A percentile compares a stretch with the other conserved stretches of the same genome.
Evolutionary conservation across 2,797 vertebrate species (phyloP).

Genomic region (Melanitta fusca): DNA sequence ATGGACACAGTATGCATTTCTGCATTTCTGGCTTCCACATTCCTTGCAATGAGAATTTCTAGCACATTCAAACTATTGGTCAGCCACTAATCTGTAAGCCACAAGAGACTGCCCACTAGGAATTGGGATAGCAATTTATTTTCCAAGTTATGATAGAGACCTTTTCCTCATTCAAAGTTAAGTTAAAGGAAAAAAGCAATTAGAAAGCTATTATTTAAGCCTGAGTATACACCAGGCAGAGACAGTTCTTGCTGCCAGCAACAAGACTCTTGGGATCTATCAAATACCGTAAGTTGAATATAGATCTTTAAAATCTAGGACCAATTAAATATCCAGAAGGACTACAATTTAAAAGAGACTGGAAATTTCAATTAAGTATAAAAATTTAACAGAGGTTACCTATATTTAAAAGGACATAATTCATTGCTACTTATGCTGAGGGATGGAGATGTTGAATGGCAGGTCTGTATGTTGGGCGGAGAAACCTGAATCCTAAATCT

Average conservation of each 20-base stretch:
- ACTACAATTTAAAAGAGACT: slow-evolving; percentile 14
- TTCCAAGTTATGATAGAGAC: slow-evolving; percentile 30
- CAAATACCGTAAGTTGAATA: slow-evolving; percentile 31
- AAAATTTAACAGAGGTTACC: slow-evolving; percentile 31
- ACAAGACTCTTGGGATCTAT: neutral
- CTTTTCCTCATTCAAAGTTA: slow-evolving; percentile 37
- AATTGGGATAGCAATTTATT: slow-evolving; percentile 29
- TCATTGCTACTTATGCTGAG: neutral
- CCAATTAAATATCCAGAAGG: slow-evolving; percentile 46
- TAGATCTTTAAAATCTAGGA: slow-evolving; percentile 46
- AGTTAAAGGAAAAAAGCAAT: slow-evolving; percentile 45
- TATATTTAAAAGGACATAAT: neutral
- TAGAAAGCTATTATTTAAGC: slow-evolving; percentile 25
- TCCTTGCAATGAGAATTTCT: neutral
- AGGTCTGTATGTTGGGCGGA: neutral
- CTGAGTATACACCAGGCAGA: slow-evolving; percentile 33
- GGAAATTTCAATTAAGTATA: slow-evolving; percentile 20
- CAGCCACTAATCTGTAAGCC: neutral
- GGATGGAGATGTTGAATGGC: neutral
- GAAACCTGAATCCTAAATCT: neutral
- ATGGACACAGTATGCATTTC: neutral
- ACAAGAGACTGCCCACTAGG: neutral
- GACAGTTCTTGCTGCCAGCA: neutral
- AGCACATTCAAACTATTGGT: neutral
- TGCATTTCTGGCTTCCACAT: neutral